Evolutionary conservation across 2,113 vertebrate genomes (phyloP), one percentile per base, ranked within the genome.

Genomic region (Opisthocomus hoazin): DNA sequence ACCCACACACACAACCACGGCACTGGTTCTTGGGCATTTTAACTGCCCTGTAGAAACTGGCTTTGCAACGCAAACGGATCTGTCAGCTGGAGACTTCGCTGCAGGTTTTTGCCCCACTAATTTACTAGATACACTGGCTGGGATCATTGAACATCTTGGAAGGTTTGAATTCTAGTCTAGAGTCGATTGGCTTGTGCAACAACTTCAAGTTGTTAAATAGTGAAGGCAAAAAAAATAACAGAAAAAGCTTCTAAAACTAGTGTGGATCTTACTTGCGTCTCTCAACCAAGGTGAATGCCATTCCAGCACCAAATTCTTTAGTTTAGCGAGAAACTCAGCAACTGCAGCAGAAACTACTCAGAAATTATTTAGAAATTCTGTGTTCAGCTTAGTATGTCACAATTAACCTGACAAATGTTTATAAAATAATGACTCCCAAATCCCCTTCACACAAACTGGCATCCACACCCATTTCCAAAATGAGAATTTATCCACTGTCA

Each of bases 241-340:
- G 12, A 27, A 77, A 57, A 77, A 41, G 10, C 37, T 73, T 57
- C 46, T 41, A 34, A 43, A 76, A 66, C 12, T 30, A 10, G 5
- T 13, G 12, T 30, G 41, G 39, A 27, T 56, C 19, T 51, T 22
- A 39, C 51, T 30, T 1, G 0, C 3, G 15, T n/a, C 46, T 69
- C 50, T 63, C 27, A 70, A 12, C 3, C 0, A 0, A 84, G n/a
- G 64, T 11, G 14, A 77, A 3, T 15, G 18, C 12, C 15, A 23
- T 68, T 37, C 41, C n/a, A 69, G 37, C 32, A 60, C 16, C 24
- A 60, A 60, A n/a, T 22, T 75, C 32, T 48, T 64, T 14, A 48
- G 17, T 39, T 85, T 60, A 87, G 39, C n/a, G 39, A 83, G 45
- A 84, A 70, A 15, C 34, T 46, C 65, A 12, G 46, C 26, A n/a